Base-by-base conservation (phyloP, 53 echinoderm and acorn worm genomes). In the Temnopleurus reevesii region DNA sequence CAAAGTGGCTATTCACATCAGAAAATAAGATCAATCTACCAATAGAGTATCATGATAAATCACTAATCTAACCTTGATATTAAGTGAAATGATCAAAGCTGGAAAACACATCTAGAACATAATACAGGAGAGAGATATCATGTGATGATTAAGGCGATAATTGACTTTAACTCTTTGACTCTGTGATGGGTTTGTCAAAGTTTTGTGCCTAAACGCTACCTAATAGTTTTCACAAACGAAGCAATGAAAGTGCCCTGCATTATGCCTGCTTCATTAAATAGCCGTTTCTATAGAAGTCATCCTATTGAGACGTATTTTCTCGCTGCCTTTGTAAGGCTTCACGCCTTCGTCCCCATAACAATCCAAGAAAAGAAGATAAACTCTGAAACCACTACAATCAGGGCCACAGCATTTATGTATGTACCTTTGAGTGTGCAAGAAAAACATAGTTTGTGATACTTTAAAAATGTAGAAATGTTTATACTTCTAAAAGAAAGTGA, bases 161-260 rank as follows among this genome's bases (percentile, higher is more conserved):
- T 71, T 71, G 71, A 21, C 43, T 71, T n/a, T 71, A 71, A 71
- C 41, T 6, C 71, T n/a, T 12, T 43, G 71, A 71, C 43, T 7
- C 71, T 71, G 2, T 38, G 41, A 71, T 71, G 71, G 41, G 71
- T 38, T 71, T 71, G 71, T 71, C 71, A 71, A 71, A 71, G 71
- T 71, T 71, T 71, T 71, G 71, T 71, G 38, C 41, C 7, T 5
- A 71, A 71, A 63, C 15, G 63, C 34, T 63, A 13, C 5, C 63
- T 63, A 63, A 63, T 63, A 63, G 63, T 17, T 33, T 17, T 15
- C 34, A 31, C 63, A 31, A 63, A 63, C 17, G 63, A 63, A 63
- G 63, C 63, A n/a, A 30, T 17, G 19, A 41, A 38, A 71, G 71
- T 71, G 41, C 21, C 1, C 43, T 71, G 71, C 71, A 71, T 41